These are phyloP conservation scores for Girardia tigrina DNA, from an alignment of 2,888 invertebrate species.

Conservation along the genomic window DNA sequence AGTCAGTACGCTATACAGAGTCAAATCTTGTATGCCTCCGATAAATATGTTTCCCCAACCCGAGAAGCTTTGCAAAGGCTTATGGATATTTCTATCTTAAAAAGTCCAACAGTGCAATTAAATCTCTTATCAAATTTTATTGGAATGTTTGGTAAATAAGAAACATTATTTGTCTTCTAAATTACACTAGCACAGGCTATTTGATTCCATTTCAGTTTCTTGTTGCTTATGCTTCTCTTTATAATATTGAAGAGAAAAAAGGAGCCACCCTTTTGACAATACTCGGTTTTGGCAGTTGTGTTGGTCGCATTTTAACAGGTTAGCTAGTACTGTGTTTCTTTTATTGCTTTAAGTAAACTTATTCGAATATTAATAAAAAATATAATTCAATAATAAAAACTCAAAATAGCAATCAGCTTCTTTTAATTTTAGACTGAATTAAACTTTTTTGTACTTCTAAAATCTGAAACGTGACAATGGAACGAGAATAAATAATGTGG, in stretches of 20 bases:
- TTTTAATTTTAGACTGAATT: no score
- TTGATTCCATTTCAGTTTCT: slow-evolving; percentile 9
- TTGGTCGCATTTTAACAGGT: slow-evolving; percentile 63
- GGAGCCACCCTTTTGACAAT: slow-evolving; percentile 36
- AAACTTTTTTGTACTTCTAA: no score
- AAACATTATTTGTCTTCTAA: no score
- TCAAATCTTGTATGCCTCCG: neutral
- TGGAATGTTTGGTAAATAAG: neutral
- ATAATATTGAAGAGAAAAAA: neutral
- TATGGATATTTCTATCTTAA: neutral
- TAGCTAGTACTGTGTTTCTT: no score
- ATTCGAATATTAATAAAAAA: no score
- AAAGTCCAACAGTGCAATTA: neutral
- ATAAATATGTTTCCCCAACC: neutral
- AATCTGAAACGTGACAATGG: no score
- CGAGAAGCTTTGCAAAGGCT: neutral
- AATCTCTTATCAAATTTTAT: neutral
- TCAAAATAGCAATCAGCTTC: no score
- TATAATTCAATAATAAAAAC: no score
- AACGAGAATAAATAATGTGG: no score
- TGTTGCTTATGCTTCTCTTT: slow-evolving; percentile 53
- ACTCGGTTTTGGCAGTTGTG: slow-evolving; percentile 54
- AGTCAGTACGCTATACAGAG: neutral
- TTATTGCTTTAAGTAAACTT: no score
- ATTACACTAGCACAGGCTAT: no score